A percentile compares a stretch with the other conserved stretches of the same genome.
phyloP scores from a whole-genome alignment of 37 sponge, comb jelly and placozoan species.

The Halichondria panicea region DNA sequence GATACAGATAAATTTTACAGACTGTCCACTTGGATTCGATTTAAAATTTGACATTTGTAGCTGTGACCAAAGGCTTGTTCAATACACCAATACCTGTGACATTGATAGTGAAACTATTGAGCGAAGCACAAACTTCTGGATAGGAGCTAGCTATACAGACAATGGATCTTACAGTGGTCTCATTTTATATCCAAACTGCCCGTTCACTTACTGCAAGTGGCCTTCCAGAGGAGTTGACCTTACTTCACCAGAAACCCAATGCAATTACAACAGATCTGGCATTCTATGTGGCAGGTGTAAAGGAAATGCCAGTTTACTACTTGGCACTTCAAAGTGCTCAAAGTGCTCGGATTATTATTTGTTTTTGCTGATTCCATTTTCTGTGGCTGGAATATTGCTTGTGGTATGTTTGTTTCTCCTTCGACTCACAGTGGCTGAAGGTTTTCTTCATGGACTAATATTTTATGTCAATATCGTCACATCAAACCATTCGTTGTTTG shows the following conservation, averaged over 20 bases:
- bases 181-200: not conserved
- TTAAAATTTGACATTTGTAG: not conserved
- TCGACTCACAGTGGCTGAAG: not conserved
- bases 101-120: not conserved
- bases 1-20: not conserved
- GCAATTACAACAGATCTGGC: no score
- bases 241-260: no score
- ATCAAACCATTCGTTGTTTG: no score
- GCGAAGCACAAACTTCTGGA: not conserved
- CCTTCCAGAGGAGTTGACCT: not conserved
- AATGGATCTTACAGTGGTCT: not conserved
- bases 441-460: not conserved
- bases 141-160: not conserved
- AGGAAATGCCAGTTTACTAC: not conserved
- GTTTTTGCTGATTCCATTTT: not conserved
- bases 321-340: not conserved
- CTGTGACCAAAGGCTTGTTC: not conserved
- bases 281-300: not conserved
- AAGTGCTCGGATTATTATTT: not conserved
- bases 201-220: not conserved
- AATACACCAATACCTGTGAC: not conserved
- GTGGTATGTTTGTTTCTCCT: not conserved
- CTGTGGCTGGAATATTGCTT: not conserved
- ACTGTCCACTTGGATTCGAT: not conserved
- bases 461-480: not conserved